Evolutionary conservation across 2,888 invertebrate genomes (phyloP).

Genomic region (Clostera curtula): DNA sequence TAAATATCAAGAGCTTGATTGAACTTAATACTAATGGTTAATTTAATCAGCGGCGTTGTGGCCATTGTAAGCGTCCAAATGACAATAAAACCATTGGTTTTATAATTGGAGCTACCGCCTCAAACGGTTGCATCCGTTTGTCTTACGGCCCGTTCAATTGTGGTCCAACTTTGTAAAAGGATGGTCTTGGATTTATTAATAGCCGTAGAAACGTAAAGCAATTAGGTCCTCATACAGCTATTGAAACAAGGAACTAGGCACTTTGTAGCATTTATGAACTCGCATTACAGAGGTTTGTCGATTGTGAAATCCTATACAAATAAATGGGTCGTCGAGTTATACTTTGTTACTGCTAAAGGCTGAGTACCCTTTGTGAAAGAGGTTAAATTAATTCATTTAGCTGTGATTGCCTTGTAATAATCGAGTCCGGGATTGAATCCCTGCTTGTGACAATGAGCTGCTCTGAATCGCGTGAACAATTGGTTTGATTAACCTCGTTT

Average conservation of each 20-base stretch:
- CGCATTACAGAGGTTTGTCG: conserved; percentile 13
- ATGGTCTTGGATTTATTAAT: conserved; percentile 25
- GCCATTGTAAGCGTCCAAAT: conserved; percentile 5
- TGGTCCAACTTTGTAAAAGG: conserved; percentile 35
- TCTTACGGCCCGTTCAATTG: conserved; percentile 38
- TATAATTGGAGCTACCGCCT: conserved; percentile 54
- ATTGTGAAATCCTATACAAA: conserved; percentile 9
- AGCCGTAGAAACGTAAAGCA: conserved; percentile 18
- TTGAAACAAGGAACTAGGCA: conserved; percentile 13
- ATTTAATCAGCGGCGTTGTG: neutral
- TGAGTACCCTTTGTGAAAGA: too few species aligned
- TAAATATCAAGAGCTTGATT: too few species aligned
- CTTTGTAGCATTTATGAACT: conserved; percentile 11
- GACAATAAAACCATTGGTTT: conserved; percentile 30
- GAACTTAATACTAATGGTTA: too few species aligned
- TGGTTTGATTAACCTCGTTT: too few species aligned
- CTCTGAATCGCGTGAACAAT: too few species aligned
- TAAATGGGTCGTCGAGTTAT: neutral
- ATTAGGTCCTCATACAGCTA: conserved; percentile 21
- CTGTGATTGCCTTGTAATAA: too few species aligned
- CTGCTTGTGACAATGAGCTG: too few species aligned
- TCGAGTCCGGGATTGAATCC: too few species aligned
- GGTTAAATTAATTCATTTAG: too few species aligned
- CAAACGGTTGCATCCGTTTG: conserved; percentile 64
- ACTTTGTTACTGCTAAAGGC: too few species aligned